Conservation (phyloP, 2,113 vertebrate species). For the Bothrops jararaca region DNA sequence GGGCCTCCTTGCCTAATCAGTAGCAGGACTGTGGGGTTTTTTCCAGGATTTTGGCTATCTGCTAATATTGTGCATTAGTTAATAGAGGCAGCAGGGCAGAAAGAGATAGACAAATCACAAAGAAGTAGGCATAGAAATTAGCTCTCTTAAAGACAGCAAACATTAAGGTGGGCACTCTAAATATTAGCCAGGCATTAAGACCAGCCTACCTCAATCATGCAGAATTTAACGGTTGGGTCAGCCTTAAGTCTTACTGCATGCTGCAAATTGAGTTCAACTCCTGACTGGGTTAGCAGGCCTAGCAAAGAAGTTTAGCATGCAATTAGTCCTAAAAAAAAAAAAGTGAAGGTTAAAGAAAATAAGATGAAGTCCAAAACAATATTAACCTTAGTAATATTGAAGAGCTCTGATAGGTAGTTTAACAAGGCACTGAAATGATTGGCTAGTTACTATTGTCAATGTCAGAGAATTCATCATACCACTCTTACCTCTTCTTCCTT, state of each 20-base stretch:
- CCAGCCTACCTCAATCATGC: not conserved
- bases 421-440: not conserved
- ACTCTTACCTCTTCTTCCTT: not conserved
- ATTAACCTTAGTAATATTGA: not conserved
- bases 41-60: not conserved
- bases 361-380: not conserved
- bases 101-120: not conserved
- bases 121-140: not conserved
- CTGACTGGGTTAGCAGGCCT: not conserved
- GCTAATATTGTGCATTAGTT: not conserved
- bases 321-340: not conserved
- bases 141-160: not conserved
- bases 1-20: not conserved
- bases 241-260: not conserved
- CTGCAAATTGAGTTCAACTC: not conserved
- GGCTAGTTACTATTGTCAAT: not conserved
- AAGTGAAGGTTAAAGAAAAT: not conserved
- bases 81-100: not conserved
- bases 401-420: not conserved
- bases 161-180: not conserved
- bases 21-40: not conserved
- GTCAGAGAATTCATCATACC: not conserved
- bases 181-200: not conserved
- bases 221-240: not conserved
- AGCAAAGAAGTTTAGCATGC: not conserved